A percentile compares a stretch with the other conserved stretches of the same genome.
phyloP scores from a whole-genome alignment of 2,113 vertebrate genomes.

The Sisor rabdophorus region DNA sequence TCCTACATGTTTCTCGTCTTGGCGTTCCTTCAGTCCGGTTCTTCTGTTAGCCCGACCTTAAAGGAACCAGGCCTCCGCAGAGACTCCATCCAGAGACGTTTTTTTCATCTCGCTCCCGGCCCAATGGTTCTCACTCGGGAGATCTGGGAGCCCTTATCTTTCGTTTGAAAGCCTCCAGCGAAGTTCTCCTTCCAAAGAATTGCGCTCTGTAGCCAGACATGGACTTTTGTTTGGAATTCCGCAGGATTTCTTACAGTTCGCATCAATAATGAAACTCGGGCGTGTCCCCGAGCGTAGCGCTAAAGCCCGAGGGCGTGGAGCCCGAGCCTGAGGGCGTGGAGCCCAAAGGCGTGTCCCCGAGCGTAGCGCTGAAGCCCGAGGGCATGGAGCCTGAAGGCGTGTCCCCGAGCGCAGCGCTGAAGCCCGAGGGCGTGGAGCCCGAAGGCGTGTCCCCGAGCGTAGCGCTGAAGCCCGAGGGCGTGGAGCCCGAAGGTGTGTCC shows the following conservation, averaged over 20 bases:
- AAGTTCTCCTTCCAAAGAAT: conserved; percentile 18
- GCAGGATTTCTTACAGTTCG: neutral
- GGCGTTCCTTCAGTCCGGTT: neutral
- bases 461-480: too few species aligned
- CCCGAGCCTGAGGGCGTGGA: too few species aligned
- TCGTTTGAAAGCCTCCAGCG: conserved; percentile 38
- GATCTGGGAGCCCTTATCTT: conserved; percentile 24
- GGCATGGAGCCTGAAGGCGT: too few species aligned
- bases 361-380: too few species aligned
- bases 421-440: too few species aligned
- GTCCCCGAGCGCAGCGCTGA: too few species aligned
- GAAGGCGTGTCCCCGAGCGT: too few species aligned
- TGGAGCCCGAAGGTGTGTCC: too few species aligned
- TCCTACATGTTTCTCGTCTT: neutral
- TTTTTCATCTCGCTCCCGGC: conserved; percentile 41
- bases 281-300: too few species aligned
- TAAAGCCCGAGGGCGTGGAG: too few species aligned
- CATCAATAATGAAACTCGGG: conserved; percentile 33
- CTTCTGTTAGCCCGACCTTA: conserved; percentile 28
- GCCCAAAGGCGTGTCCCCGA: too few species aligned
- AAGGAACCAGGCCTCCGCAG: conserved; percentile 23
- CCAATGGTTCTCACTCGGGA: conserved; percentile 41
- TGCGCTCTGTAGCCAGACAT: neutral
- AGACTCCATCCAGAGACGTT: conserved; percentile 31
- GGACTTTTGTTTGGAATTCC: conserved; percentile 7